Evolutionary conservation across 1,140 invertebrate genomes (phyloP), one percentile per base, ranked within the genome.

Genomic region (Sitobion miscanthi): DNA sequence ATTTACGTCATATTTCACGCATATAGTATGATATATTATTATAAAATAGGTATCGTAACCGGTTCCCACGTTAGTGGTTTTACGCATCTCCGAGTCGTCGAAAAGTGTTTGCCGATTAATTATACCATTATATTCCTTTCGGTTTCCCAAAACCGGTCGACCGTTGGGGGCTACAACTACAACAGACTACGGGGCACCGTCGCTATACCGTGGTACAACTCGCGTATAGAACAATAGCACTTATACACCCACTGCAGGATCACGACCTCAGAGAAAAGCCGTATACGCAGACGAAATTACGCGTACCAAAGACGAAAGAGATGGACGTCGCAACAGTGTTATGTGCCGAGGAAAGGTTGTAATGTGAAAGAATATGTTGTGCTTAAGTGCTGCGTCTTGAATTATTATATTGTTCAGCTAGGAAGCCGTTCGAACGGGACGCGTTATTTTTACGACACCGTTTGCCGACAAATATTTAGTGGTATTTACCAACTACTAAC

Each of bases 21-120:
- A 2, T 25, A 42, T 47, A 42, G 30, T 25, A 25, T 25, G 1
- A 6, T 9, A 30, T 30, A 30, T 52, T 30, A 30, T 52, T 30
- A 77, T 85, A 30, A 86, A 30, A 86, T 47, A 25, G n/a, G 42
- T 30, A 42, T 17, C 5, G 86, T 90, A 90, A 90, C 52, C 52
- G 88, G 88, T 90, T 90, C 88, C 25, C 52, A 17, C 38, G 38
- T 25, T 30, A 30, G 88, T 90, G 54, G 35, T 90, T 52, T 38
- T 8, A 42, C 23, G 35, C 88, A 45, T 62, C 0, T 90, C 5
- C 4, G 38, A 35, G n/a, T 57, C n/a, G 21, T 90, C 35, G 88
- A 23, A 42, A 42, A 90, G 88, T 30, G 54, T 57, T 89, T 42
- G 87, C 88, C 35, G 88, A 90, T 42, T 62, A 90, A 89, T 38